Evolutionary conservation across 2,113 vertebrate genomes (phyloP), one percentile per base, ranked within the genome.

Genomic region (Pagrus major): DNA sequence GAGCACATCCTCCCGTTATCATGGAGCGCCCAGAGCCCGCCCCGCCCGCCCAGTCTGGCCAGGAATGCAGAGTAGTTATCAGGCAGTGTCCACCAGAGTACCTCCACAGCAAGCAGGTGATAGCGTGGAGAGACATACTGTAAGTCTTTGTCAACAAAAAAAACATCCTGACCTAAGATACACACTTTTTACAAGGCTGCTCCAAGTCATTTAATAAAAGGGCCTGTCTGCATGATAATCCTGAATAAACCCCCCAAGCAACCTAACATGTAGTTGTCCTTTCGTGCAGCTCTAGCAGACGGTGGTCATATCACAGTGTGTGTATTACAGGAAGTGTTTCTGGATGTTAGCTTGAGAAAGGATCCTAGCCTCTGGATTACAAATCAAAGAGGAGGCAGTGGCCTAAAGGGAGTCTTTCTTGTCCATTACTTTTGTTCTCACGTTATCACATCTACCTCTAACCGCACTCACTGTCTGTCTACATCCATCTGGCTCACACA

Each of bases 31-130:
- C 76, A 84, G 87, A 92, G 80, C 79, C 77, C 85, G 23, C 67
- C 83, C 83, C 78, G 63, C 89, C 41, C 78, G 64, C 89, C 93
- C 94, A 93, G 94, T 95, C 93, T 94, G 93, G 90, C 85, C 86
- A 89, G 83, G 91, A 95, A 93, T 86, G 86, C 89, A 93, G 91
- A 92, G 90, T 86, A 92, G 80, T 80, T 84, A 81, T 88, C 77
- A 87, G 76, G 70, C 86, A 88, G 65, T 39, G 61, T 90, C 87
- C 81, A 85, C 66, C 76, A 90, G 81, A 86, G 82, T 77, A 83
- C 61, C 83, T 67, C 73, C 51, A 73, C 84, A 82, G 44, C 31
- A 21, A 81, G 73, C 65, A 79, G 80, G 75, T 76, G 54, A 58
- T 23, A 73, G 59, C 31, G 69, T n/a, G 51, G 59, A 66, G 41